Evolutionary conservation across 2,888 invertebrate species (phyloP), one percentile per base, ranked within the genome.

Genomic region (Noctuana brunneofusca): DNA sequence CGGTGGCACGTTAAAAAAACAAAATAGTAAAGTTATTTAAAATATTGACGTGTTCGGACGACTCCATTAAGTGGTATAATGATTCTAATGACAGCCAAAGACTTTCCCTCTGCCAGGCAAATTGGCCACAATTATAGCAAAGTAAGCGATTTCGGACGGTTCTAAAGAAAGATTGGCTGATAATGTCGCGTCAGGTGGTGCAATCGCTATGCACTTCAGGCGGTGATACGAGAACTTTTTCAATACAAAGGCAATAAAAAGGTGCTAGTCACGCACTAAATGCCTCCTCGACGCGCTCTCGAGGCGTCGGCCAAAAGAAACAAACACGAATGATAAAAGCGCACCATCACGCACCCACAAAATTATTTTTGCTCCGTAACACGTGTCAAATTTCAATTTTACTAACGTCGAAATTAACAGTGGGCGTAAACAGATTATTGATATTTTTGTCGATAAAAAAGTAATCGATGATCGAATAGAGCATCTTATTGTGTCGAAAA

Each of bases 371-470:
- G 86, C 89, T 81, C 82, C 79, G 87, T 86, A 90, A 88, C 90
- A 90, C 89, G 90, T 91, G 91, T 91, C 91, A 89, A 84, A 84
- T 86, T 89, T 89, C 87, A 89, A 89, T 89, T 89, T 84, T 85
- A 89, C 84, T 80, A 84, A 86, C 85, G 88, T 89, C 83, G 87
- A 82, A 87, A 89, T 90, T 89, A 91, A 90, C 89, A 79, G 89
- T 89, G 91, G 91, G 91, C 90, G 91, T 91, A 86, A 85, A 88
- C 88, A 81, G 89, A 89, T 88, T 89, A 89, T 89, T 86, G 89
- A 89, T 90, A 89, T 90, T 89, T 87, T 86, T 78, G 73, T 76
- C 74, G 86, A 89, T 88, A 89, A 89, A 90, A 89, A 90, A 89
- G 82, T 89, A 91, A 91, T 90, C 91, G 89, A 91, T 90, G 90